Evolutionary conservation across 2,113 vertebrate species (phyloP).

Genomic region (Prinia subflava): DNA sequence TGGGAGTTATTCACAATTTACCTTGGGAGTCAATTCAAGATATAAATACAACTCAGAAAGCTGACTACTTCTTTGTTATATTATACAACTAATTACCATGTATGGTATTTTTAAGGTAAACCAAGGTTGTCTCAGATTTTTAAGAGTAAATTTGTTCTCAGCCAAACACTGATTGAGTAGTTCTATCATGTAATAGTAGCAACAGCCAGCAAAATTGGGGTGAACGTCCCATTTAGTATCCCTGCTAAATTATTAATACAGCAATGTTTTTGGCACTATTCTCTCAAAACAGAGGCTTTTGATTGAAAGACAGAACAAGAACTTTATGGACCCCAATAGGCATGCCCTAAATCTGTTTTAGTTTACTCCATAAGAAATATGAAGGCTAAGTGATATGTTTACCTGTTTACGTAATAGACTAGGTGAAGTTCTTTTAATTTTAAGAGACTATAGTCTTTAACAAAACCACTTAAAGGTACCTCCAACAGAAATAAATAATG

Average conservation of each 20-base stretch:
- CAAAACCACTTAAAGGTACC: neutral
- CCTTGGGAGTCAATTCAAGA: slow-evolving; percentile 17
- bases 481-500: neutral
- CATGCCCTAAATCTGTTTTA: neutral
- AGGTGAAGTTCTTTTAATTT: neutral
- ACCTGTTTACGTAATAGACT: neutral
- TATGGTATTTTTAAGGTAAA: slow-evolving; percentile 56
- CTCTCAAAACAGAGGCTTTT: neutral
- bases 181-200: neutral
- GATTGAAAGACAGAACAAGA: neutral
- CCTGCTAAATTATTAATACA: slow-evolving; percentile 2
- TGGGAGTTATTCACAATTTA: slow-evolving; percentile 40
- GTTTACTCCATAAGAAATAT: neutral
- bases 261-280: neutral
- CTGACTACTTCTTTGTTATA: slow-evolving; percentile 22
- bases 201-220: neutral
- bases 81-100: slow-evolving; percentile 24
- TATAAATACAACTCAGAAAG: slow-evolving; percentile 36
- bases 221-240: neutral
- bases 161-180: neutral
- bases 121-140: slow-evolving; percentile 48
- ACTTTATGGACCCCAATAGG: neutral
- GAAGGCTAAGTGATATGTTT: neutral
- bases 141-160: slow-evolving; percentile 18
- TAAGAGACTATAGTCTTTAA: neutral